Conservation (phyloP, 2,797 vertebrate genomes). For the Sebastes oblongus region DNA sequence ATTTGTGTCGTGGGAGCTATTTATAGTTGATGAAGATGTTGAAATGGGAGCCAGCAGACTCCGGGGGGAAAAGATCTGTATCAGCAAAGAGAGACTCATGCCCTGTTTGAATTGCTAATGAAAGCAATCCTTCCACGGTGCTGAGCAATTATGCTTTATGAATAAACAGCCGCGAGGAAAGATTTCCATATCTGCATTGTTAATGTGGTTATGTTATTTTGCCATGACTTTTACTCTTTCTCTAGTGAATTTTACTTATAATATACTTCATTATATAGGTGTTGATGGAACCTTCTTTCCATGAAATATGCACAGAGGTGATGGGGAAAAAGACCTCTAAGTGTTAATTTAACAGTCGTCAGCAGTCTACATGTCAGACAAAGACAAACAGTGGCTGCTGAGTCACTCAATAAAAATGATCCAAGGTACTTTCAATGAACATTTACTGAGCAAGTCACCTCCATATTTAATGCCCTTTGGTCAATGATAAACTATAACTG, state of each 20-base stretch:
- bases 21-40: conserved; percentile 46
- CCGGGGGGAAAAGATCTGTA: conserved; percentile 54
- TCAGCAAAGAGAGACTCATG: conserved; percentile 49
- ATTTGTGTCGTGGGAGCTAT: conserved; percentile 27
- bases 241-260: background rate
- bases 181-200: conserved; percentile 31
- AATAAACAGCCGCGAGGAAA: conserved; percentile 56
- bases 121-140: conserved; percentile 51
- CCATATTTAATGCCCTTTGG: conserved; percentile 8
- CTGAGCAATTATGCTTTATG: conserved; percentile 51
- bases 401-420: conserved; percentile 35
- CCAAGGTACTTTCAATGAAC: conserved; percentile 19
- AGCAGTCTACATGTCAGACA: background rate
- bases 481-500: conserved; percentile 38
- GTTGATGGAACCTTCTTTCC: background rate
- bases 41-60: conserved; percentile 40
- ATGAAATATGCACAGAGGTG: background rate
- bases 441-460: conserved; percentile 32
- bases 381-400: conserved; percentile 7
- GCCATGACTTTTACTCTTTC: background rate
- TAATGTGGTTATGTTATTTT: conserved; percentile 7
- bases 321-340: background rate
- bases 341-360: background rate
- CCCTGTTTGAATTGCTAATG: conserved; percentile 71
- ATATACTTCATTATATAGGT: background rate